These are phyloP conservation scores for Beroe ovata DNA, from an alignment of 37 sponge, comb jelly and placozoan species.

Conservation along the genomic window DNA sequence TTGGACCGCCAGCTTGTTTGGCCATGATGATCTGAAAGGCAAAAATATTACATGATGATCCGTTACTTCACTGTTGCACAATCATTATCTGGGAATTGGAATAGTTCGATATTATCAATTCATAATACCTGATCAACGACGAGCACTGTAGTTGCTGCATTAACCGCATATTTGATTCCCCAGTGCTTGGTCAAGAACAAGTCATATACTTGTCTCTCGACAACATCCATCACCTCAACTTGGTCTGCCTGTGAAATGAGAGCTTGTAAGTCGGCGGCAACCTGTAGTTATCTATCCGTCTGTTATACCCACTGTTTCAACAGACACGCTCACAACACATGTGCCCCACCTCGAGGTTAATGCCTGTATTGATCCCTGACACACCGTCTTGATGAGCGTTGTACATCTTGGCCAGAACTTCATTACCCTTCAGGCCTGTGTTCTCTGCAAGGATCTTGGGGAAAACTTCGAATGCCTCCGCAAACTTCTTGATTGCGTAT, in stretches of 20 bases:
- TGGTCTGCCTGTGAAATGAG: conserved; percentile 53
- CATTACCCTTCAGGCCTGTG: conserved; percentile 88
- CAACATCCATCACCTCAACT: conserved; percentile 69
- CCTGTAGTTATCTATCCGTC: no score
- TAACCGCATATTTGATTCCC: conserved; percentile 92
- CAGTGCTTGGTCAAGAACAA: conserved; percentile 79
- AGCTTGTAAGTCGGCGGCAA: no score
- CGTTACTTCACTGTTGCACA: no score
- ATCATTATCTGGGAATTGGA: no score
- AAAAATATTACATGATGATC: no score
- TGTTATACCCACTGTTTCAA: no score
- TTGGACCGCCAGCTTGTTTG: conserved; percentile 95
- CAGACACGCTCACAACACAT: no score
- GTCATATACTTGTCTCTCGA: conserved; percentile 79
- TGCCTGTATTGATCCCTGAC: conserved; percentile 75
- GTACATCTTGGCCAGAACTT: conserved; percentile 84
- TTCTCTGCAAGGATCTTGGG: conserved; percentile 92
- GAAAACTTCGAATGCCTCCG: conserved; percentile 82
- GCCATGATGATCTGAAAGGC: conserved; percentile 98
- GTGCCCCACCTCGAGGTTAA: conserved; percentile 73
- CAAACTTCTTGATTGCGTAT: conserved; percentile 95
- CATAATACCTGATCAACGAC: conserved; percentile 93
- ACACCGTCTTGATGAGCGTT: conserved; percentile 79
- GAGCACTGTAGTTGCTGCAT: conserved; percentile 88
- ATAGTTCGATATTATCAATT: no score